Conservation (phyloP, 2,113 vertebrate genomes). For the Malurus elegans region DNA sequence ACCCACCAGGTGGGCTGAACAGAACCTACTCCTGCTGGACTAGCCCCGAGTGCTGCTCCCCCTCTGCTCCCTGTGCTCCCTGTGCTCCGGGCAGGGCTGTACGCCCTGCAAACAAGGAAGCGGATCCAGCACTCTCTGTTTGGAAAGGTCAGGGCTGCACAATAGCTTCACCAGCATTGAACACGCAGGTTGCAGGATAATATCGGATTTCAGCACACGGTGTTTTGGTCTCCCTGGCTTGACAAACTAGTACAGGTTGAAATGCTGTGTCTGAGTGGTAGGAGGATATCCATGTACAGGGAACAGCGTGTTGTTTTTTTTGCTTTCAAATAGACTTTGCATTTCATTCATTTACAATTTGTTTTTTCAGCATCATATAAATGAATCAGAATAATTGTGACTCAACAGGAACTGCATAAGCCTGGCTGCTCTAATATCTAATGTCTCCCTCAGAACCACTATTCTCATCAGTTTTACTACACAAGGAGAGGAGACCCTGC, state of each 20-base stretch:
- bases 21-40: neutral
- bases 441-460: neutral
- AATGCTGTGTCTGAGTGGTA: neutral
- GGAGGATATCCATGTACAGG: neutral
- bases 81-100: rapidly evolving
- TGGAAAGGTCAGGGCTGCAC: neutral
- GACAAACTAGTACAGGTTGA: neutral
- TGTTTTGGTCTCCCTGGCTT: neutral
- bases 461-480: neutral
- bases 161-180: neutral
- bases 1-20: neutral
- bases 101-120: neutral
- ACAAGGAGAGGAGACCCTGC: neutral
- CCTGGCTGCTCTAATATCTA: neutral
- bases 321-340: neutral
- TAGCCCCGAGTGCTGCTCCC: rapidly evolving
- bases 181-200: neutral
- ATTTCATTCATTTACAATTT: neutral
- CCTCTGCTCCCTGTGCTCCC: neutral
- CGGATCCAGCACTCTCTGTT: neutral
- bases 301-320: neutral
- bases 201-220: neutral
- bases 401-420: neutral
- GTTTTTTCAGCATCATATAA: neutral
- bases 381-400: neutral